Percentiles rank a stretch among this genome's conserved stretches.
These are phyloP conservation scores for Muscicapa adusta DNA, from an alignment of 2,113 vertebrate genomes.

Conservation along the genomic window DNA sequence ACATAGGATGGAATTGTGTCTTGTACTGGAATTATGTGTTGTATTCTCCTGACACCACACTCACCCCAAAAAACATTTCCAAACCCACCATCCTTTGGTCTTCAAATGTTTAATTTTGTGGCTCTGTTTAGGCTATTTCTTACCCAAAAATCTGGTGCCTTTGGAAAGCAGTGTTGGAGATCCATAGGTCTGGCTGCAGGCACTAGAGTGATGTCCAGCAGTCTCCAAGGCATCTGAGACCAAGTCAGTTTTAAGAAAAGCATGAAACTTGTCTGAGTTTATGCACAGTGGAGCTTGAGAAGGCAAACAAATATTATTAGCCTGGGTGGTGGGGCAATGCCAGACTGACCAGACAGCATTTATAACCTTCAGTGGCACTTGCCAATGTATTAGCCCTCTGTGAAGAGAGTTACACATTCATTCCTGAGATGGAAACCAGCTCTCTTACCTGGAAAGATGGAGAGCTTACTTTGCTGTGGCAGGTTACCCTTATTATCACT, in stretches of 20 bases:
- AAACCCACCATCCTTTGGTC: neutral
- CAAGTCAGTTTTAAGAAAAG: neutral
- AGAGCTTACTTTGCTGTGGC: neutral
- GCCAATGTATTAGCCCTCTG: too few species aligned
- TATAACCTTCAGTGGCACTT: neutral
- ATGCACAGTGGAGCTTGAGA: neutral
- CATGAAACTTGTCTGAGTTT: neutral
- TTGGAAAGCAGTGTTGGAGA: neutral
- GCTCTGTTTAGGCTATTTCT: neutral
- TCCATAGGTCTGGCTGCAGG: neutral
- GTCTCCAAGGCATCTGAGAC: neutral
- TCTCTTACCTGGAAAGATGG: neutral
- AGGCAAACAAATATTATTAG: neutral
- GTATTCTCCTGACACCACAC: fast-evolving
- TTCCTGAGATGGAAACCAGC: neutral
- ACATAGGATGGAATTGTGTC: neutral
- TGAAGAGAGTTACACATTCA: neutral
- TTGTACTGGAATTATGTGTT: neutral
- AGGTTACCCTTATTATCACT: neutral
- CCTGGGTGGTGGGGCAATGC: neutral
- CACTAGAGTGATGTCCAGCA: neutral
- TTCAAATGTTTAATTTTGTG: neutral
- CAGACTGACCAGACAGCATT: neutral
- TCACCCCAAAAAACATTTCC: neutral
- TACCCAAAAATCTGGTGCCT: neutral